These are phyloP conservation scores for Luperina nickerlii DNA, from an alignment of 2,888 invertebrate species.

Conservation along the genomic window DNA sequence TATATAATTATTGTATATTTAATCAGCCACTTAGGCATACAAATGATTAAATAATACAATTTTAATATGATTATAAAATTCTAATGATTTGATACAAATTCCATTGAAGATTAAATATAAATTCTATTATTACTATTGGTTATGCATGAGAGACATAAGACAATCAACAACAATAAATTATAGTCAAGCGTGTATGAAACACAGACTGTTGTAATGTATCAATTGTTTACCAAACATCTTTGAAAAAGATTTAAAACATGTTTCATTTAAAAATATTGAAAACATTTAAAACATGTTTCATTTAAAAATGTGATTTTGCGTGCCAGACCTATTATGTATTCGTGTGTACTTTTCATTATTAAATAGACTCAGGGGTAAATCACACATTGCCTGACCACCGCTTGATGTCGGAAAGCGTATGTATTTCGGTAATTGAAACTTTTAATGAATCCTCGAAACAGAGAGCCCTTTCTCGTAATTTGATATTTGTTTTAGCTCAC, in stretches of 20 bases:
- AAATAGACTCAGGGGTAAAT: slow-evolving; percentile 37
- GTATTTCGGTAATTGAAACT: slow-evolving; percentile 63
- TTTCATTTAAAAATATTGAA: no score
- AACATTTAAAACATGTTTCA: background rate
- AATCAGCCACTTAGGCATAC: no score
- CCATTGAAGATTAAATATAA: no score
- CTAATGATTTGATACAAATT: no score
- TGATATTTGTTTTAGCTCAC: slow-evolving; percentile 64
- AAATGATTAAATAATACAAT: no score
- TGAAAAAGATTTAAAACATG: background rate
- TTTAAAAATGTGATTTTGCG: no score
- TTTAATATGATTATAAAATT: no score
- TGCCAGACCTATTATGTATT: background rate
- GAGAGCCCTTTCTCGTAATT: slow-evolving; percentile 59
- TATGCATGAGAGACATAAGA: no score
- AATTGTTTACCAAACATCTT: background rate
- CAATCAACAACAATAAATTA: no score
- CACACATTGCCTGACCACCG: slow-evolving; percentile 15
- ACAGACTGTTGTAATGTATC: background rate
- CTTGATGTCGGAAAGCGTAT: slow-evolving; percentile 28
- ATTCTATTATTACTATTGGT: no score
- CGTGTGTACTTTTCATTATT: background rate
- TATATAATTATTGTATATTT: no score
- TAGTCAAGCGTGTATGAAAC: no score
- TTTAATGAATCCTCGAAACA: slow-evolving; percentile 62